phyloP scores from a whole-genome alignment of 2,797 vertebrate genomes.

The Lagodon rhomboides region DNA sequence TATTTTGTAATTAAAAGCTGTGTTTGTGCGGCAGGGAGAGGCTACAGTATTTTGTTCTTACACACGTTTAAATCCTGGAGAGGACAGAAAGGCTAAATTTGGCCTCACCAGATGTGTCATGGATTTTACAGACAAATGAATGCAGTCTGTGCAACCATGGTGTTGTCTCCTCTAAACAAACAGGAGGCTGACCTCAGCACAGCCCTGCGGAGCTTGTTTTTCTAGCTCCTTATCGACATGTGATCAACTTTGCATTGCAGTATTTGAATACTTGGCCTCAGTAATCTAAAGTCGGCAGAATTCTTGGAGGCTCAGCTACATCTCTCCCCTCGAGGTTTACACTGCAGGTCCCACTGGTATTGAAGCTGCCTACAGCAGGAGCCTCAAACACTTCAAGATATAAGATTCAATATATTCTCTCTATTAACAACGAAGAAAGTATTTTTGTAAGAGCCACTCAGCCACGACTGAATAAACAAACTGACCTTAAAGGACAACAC shows the following conservation, averaged over 20 bases:
- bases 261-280: slow-evolving; percentile 48
- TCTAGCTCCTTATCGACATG: slow-evolving; percentile 48
- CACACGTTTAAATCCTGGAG: slow-evolving; percentile 10
- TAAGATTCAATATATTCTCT: slow-evolving; percentile 6
- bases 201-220: slow-evolving; percentile 65
- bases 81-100: slow-evolving; percentile 15
- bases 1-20: slow-evolving; percentile 70
- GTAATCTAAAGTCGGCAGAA: slow-evolving; percentile 63
- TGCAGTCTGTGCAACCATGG: background rate
- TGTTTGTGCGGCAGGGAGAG: slow-evolving; percentile 33
- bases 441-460: background rate
- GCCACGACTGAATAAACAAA: too few relatives aligned
- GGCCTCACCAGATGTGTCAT: slow-evolving; percentile 19
- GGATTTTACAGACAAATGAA: slow-evolving; percentile 6
- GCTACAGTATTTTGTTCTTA: background rate
- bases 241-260: slow-evolving; percentile 69
- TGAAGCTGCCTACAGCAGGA: slow-evolving; percentile 32
- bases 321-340: slow-evolving; percentile 29
- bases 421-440: slow-evolving; percentile 25
- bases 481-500: too few relatives aligned
- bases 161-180: slow-evolving; percentile 26
- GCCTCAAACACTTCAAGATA: slow-evolving; percentile 34
- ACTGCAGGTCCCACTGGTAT: slow-evolving; percentile 21
- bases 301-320: slow-evolving; percentile 54
- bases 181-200: slow-evolving; percentile 8